These are phyloP conservation scores for Aurelia sp. DNA, from an alignment of 30 jellyfish, hydroid and myxozoan species.

Conservation along the genomic window DNA sequence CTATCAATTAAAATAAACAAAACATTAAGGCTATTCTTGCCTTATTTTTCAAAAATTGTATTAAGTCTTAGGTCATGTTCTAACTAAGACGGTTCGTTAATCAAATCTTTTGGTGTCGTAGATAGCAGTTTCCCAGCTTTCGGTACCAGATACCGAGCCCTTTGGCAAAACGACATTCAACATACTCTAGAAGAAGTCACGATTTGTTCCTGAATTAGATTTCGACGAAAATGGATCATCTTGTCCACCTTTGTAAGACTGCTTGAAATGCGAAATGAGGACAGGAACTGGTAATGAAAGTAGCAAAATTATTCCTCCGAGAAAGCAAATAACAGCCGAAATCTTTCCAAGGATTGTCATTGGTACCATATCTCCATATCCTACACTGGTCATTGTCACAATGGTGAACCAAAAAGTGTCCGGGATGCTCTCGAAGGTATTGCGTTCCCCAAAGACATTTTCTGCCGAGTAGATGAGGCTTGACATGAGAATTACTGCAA, in stretches of 20 bases:
- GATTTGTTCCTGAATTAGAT: too few species aligned
- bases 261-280: constrained; percentile 49
- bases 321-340: constrained; percentile 44
- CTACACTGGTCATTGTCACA: constrained; percentile 80
- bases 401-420: constrained; percentile 70
- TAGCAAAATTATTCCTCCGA: constrained; percentile 55
- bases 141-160: too few species aligned
- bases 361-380: constrained; percentile 80
- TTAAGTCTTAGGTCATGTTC: too few species aligned
- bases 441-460: constrained; percentile 7
- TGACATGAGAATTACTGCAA: constrained; percentile 59
- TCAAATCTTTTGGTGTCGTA: too few species aligned
- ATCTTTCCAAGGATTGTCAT: constrained; percentile 57
- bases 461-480: constrained; percentile 48
- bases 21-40: too few species aligned
- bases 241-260: constrained; percentile 36
- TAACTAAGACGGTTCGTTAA: too few species aligned
- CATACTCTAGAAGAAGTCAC: too few species aligned
- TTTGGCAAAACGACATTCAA: too few species aligned
- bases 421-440: constrained; percentile 65
- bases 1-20: too few species aligned
- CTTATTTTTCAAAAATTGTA: too few species aligned
- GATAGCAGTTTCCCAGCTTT: too few species aligned
- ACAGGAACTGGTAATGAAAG: constrained; percentile 75
- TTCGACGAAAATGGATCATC: neutral